These are phyloP conservation scores for Charadrius vociferus DNA, from an alignment of 2,113 vertebrate species.

Conservation along the genomic window DNA sequence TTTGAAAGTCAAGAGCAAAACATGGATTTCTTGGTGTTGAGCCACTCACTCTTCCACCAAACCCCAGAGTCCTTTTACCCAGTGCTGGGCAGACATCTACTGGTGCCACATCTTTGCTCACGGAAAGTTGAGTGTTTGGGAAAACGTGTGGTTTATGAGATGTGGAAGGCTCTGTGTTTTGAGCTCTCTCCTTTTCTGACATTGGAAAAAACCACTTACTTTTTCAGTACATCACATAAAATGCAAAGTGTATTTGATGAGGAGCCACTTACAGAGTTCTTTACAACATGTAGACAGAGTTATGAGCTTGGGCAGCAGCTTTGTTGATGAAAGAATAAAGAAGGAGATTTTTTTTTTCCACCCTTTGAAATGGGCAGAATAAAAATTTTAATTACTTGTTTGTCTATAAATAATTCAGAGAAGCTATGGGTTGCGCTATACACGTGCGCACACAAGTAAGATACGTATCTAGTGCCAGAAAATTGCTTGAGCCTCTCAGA, in stretches of 20 bases:
- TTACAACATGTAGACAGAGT: slow-evolving; percentile 38
- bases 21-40: not conserved
- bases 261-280: slow-evolving; percentile 3
- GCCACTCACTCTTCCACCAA: no score
- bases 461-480: not conserved
- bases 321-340: slow-evolving; percentile 49
- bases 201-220: slow-evolving; percentile 18
- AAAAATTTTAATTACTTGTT: slow-evolving; percentile 63
- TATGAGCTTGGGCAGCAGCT: slow-evolving; percentile 33
- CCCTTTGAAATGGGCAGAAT: not conserved
- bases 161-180: not conserved
- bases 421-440: not conserved
- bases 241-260: slow-evolving; percentile 50
- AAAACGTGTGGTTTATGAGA: fast-evolving
- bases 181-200: not conserved
- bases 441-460: not conserved
- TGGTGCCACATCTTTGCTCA: not conserved
- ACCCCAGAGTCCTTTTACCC: not conserved
- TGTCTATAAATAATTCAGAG: slow-evolving; percentile 20
- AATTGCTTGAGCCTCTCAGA: not conserved
- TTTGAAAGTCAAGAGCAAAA: not conserved
- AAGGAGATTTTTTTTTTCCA: not conserved
- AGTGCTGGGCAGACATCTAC: not conserved
- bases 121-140: fast-evolving
- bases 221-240: slow-evolving; percentile 47